Conservation (phyloP, 2,113 vertebrate species). For the Taxidea taxus region DNA sequence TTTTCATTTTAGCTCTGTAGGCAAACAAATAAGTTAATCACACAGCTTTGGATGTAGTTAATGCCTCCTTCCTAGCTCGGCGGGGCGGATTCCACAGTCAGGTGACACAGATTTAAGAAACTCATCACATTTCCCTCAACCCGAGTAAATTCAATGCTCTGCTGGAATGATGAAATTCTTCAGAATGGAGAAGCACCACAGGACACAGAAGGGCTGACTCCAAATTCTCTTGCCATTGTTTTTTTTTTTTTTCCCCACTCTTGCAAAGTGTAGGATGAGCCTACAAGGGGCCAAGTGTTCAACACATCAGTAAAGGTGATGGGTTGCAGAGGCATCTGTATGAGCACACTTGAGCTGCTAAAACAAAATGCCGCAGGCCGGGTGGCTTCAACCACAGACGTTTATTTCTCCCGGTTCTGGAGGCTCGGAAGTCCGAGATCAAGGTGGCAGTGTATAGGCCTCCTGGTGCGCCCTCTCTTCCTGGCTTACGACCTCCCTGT, state of each 20-base stretch:
- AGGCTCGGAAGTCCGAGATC: neutral
- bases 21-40: conserved; percentile 77
- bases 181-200: neutral
- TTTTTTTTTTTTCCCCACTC: neutral
- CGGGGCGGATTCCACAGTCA: neutral
- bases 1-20: conserved; percentile 51
- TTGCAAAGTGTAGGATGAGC: neutral
- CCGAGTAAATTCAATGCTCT: neutral
- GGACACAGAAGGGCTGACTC: neutral
- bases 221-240: neutral
- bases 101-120: conserved; percentile 47
- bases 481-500: neutral
- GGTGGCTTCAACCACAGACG: neutral
- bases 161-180: neutral
- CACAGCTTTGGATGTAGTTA: conserved; percentile 60
- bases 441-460: neutral
- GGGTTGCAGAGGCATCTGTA: neutral
- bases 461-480: neutral
- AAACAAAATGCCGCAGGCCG: neutral
- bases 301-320: neutral
- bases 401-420: neutral
- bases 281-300: neutral
- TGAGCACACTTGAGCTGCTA: neutral
- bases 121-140: neutral
- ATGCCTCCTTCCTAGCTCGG: neutral